These are phyloP conservation scores for Hyperoplus immaculatus DNA, from an alignment of 2,797 vertebrate species.

Conservation along the genomic window DNA sequence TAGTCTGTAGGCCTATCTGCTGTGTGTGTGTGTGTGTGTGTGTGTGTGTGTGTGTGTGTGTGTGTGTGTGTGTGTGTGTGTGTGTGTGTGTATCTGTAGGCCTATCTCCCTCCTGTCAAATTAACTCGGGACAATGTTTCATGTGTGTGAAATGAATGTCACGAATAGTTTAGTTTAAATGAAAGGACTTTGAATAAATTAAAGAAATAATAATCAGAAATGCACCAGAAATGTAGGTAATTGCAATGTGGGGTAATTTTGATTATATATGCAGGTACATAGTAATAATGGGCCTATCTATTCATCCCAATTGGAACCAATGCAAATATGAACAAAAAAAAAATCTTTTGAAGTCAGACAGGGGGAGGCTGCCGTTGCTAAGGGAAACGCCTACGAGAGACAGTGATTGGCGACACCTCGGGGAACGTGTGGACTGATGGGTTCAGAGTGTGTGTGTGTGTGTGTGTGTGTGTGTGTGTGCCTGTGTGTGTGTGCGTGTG, in stretches of 20 bases:
- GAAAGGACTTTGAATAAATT: slow-evolving; percentile 14
- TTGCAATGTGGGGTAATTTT: neutral
- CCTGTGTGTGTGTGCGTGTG: neutral
- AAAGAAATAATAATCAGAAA: neutral
- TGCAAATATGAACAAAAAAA: slow-evolving; percentile 44
- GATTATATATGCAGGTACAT: no score
- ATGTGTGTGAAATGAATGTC: slow-evolving; percentile 26
- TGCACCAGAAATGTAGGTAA: slow-evolving; percentile 3
- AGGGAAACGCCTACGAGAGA: slow-evolving; percentile 69
- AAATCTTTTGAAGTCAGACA: slow-evolving; percentile 45
- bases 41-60: no score
- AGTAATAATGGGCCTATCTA: neutral
- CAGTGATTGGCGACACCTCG: slow-evolving; percentile 66
- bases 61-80: no score
- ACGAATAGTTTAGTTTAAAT: slow-evolving; percentile 11
- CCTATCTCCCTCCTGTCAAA: slow-evolving; percentile 9
- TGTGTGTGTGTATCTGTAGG: neutral
- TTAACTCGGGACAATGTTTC: slow-evolving; percentile 29
- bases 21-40: no score
- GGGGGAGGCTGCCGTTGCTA: slow-evolving; percentile 68
- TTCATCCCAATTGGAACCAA: slow-evolving; percentile 55
- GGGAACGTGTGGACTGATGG: slow-evolving; percentile 57
- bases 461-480: slow-evolving; percentile 29
- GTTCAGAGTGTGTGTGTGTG: slow-evolving; percentile 24
- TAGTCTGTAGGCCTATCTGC: slow-evolving; percentile 14